Evolutionary conservation across 2,888 invertebrate species (phyloP).

Genomic region (Eueremaeus valkanovi): DNA sequence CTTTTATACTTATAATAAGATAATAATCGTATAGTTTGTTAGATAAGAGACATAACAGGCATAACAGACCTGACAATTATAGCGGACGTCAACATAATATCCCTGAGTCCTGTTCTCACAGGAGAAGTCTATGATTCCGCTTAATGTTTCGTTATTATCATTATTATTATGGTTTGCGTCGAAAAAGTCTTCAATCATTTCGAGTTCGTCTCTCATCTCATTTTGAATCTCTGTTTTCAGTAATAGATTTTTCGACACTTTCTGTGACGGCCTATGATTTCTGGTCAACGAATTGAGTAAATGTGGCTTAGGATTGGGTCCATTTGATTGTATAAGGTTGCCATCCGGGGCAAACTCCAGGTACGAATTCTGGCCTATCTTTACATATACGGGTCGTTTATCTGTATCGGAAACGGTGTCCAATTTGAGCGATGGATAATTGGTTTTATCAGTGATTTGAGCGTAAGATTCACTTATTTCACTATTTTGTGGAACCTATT

Average conservation of each 20-base stretch:
- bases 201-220: neutral
- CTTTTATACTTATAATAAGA: no score
- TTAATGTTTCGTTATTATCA: neutral
- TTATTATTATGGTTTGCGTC: neutral
- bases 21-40: no score
- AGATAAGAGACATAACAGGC: no score
- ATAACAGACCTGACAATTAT: constrained; percentile 45
- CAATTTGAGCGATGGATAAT: neutral
- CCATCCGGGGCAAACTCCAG: neutral
- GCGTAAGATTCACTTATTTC: neutral
- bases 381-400: neutral
- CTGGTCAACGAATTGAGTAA: neutral
- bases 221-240: neutral
- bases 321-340: neutral
- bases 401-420: neutral
- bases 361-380: neutral
- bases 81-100: constrained; percentile 46
- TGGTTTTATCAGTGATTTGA: neutral
- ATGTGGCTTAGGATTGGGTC: neutral
- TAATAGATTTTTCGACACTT: neutral
- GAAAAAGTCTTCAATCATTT: neutral
- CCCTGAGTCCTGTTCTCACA: constrained; percentile 48
- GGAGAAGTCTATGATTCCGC: neutral
- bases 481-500: neutral
- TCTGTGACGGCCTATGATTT: neutral